Conservation (phyloP, 92 coral and sea anemone species). For the Paragorgia papillata region DNA sequence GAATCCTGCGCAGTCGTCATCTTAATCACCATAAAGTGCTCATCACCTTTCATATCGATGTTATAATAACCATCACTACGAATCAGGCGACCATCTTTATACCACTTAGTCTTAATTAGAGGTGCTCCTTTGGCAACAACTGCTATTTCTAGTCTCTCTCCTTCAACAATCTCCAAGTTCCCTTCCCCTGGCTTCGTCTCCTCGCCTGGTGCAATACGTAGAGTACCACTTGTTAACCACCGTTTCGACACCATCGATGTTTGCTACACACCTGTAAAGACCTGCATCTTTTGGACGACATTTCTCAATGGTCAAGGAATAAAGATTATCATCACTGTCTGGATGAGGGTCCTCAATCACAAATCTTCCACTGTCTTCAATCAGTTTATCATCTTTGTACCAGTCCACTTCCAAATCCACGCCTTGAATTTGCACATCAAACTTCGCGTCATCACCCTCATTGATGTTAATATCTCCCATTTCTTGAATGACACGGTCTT, state of each 20-base stretch:
- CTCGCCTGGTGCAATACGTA: slow-evolving; percentile 53
- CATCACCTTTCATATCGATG: slow-evolving; percentile 50
- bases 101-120: slow-evolving; percentile 64
- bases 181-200: slow-evolving; percentile 56
- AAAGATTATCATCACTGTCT: slow-evolving; percentile 80
- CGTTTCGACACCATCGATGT: slow-evolving; percentile 65
- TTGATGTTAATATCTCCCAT: slow-evolving; percentile 60
- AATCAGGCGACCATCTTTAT: slow-evolving; percentile 57
- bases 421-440: slow-evolving; percentile 79
- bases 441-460: slow-evolving; percentile 74
- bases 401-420: slow-evolving; percentile 87
- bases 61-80: slow-evolving; percentile 47
- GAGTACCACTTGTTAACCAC: slow-evolving; percentile 56
- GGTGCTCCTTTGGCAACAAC: slow-evolving; percentile 66
- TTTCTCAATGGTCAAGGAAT: slow-evolving; percentile 73
- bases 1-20: slow-evolving; percentile 55
- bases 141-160: slow-evolving; percentile 65
- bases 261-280: slow-evolving; percentile 70
- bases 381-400: slow-evolving; percentile 74
- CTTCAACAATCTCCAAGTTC: slow-evolving; percentile 55
- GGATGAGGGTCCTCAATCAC: slow-evolving; percentile 60
- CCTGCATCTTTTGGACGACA: slow-evolving; percentile 73
- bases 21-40: slow-evolving; percentile 48
- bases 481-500: slow-evolving; percentile 46
- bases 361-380: slow-evolving; percentile 79